Conservation (phyloP, 92 coral and sea anemone genomes). For the Zoanthus sociatus region DNA sequence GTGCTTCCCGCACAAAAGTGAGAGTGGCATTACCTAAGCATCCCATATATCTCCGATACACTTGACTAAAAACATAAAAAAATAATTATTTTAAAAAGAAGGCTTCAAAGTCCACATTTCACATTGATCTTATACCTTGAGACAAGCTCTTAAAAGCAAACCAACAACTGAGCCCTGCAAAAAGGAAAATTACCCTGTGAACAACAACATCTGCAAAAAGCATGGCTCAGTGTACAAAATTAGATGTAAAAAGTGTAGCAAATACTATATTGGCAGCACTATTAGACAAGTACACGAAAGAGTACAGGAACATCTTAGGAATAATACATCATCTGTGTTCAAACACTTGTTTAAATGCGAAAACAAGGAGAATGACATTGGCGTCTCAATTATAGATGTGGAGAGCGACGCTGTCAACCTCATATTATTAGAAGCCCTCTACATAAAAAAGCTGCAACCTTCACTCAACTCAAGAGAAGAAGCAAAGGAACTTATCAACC, state of each 20-base stretch:
- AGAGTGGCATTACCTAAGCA: background rate
- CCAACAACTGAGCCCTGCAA: slow-evolving; percentile 6
- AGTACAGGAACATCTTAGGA: no score
- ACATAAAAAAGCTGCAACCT: no score
- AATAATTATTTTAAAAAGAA: background rate
- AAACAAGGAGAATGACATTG: no score
- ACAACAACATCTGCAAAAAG: slow-evolving; percentile 2
- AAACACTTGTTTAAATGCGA: no score
- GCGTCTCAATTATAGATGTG: no score
- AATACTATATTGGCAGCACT: background rate
- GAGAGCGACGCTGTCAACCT: background rate
- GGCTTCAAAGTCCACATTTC: slow-evolving; percentile 10
- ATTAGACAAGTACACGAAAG: slow-evolving; percentile 17
- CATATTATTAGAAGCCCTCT: background rate
- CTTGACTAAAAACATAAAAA: no score
- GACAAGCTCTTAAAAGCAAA: background rate
- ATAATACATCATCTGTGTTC: no score
- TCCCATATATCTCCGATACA: background rate
- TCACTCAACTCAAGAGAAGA: no score
- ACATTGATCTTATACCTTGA: background rate
- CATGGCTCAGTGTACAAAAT: background rate
- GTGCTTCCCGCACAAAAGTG: background rate
- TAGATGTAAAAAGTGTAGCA: background rate
- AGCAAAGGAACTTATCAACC: no score
- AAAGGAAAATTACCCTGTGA: background rate